Conservation (phyloP, 2,888 invertebrate genomes). For the Disparrhopalites patrizii region DNA sequence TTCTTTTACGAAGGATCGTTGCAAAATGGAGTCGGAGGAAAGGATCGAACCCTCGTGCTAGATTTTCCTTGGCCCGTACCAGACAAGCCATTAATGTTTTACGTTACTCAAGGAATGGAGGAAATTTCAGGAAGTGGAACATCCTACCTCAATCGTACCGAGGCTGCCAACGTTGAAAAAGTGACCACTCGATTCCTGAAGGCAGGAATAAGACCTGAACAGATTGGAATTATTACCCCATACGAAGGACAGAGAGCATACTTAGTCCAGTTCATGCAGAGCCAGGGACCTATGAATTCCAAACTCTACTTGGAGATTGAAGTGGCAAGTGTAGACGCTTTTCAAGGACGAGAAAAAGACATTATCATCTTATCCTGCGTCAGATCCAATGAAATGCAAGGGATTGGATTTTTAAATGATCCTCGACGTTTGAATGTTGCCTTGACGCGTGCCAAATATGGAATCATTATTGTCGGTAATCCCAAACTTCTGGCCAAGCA, state of each 20-base stretch:
- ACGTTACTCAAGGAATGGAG: constrained; percentile 96
- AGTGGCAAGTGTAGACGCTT: constrained; percentile 99
- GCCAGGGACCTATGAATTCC: constrained; percentile 92
- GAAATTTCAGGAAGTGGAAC: constrained; percentile 99
- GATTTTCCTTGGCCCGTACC: constrained; percentile 98
- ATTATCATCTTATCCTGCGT: constrained; percentile 99
- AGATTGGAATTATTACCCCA: constrained; percentile 98
- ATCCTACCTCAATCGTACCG: constrained; percentile 95
- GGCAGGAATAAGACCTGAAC: constrained; percentile 93
- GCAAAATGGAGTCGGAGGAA: constrained; percentile 94
- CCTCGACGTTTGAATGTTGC: constrained; percentile 97
- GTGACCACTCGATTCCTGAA: constrained; percentile 91
- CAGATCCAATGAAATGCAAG: constrained; percentile 89
- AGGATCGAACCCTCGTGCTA: constrained; percentile 80
- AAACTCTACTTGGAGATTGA: constrained; percentile 98
- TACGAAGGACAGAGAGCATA: constrained; percentile 98
- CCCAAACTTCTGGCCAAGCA: constrained; percentile 98
- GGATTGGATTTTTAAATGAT: constrained; percentile 97
- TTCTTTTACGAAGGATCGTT: constrained; percentile 99
- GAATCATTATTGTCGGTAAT: constrained; percentile 97
- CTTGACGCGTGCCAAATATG: constrained; percentile 93
- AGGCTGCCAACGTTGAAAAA: constrained; percentile 98
- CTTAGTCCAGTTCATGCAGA: constrained; percentile 95
- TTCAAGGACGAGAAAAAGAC: constrained; percentile 98
- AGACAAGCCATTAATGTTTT: constrained; percentile 98